Evolutionary conservation across 2,888 invertebrate genomes (phyloP), one percentile per base, ranked within the genome.

Genomic region (Diplolepis rosae): DNA sequence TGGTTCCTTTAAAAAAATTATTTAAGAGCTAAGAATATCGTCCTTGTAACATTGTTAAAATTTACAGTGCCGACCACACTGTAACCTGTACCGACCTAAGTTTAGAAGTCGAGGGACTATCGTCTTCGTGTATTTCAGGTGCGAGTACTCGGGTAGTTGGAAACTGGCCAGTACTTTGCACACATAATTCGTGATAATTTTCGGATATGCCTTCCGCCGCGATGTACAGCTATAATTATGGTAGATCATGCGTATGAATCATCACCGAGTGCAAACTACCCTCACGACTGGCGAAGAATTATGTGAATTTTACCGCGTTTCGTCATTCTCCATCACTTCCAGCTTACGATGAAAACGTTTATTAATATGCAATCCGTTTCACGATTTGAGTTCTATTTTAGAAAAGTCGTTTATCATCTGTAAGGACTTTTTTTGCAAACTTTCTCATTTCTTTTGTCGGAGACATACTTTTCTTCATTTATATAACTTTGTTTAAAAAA

Each of bases 91-190:
- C 61, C 66, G 67, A 76, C 77, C 85, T 87, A 87, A 85, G 85
- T 86, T 87, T 87, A 87, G 87, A 85, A 81, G 76, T 75, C 72
- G 78, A 75, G 80, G 77, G 80, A 81, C 69, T 79, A 76, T 28
- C 72, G 77, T 79, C 80, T 77, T 78, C 78, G 76, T 77, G 79
- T 85, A 85, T 85, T 86, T 86, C 85, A 85, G 85, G 82, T 86
- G 82, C 77, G 77, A 77, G 74, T 80, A 79, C 70, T 75, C 28
- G 74, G 74, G 69, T 75, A 77, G 70, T 86, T 88, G 87, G 87
- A 86, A 56, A 32, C 24, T 42, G 73, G 86, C 87, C 87, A 88
- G 80, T 81, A 78, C 71, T 35, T 22, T 73, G 76, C 77, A 79
- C 76, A 80, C 78, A 83, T 82, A 81, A 83, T 83, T 80, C 78